A percentile compares a stretch with the other conserved stretches of the same genome.
Evolutionary conservation across 2,888 invertebrate species (phyloP).

Genomic region (Coleophora flavipennella): DNA sequence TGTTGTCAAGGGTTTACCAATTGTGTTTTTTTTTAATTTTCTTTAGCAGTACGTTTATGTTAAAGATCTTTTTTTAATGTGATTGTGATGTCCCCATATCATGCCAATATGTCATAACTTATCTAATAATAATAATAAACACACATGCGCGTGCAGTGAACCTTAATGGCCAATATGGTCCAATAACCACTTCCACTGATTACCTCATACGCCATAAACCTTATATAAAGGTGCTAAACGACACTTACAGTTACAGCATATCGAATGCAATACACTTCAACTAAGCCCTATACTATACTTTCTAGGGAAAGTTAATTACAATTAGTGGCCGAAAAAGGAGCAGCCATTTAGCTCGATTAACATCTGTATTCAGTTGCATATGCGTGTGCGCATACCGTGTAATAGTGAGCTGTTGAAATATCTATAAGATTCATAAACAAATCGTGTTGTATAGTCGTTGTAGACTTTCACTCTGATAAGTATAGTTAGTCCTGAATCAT

Average conservation of each 20-base stretch:
- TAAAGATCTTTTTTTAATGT: no score
- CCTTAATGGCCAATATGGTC: no score
- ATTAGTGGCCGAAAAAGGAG: constrained; percentile 34
- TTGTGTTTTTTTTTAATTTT: no score
- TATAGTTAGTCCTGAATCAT: no score
- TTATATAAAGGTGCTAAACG: constrained; percentile 1
- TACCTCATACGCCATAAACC: not conserved
- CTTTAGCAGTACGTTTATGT: no score
- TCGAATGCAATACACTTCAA: not conserved
- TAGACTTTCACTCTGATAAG: no score
- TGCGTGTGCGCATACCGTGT: constrained; percentile 1
- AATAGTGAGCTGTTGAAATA: constrained; percentile 2
- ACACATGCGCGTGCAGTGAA: no score
- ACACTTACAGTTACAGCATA: not conserved
- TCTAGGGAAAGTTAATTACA: constrained; percentile 52
- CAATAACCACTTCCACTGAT: no score
- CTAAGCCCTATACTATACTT: constrained; percentile 21
- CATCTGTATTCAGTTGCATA: constrained; percentile 15
- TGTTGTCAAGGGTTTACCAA: no score
- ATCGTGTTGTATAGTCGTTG: not conserved
- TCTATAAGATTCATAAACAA: not conserved
- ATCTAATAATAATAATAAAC: no score
- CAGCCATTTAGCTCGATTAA: constrained; percentile 24
- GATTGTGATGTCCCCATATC: no score
- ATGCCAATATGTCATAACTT: no score